These are phyloP conservation scores for Varanus salvator DNA, from an alignment of 2,113 vertebrate species.

Conservation along the genomic window DNA sequence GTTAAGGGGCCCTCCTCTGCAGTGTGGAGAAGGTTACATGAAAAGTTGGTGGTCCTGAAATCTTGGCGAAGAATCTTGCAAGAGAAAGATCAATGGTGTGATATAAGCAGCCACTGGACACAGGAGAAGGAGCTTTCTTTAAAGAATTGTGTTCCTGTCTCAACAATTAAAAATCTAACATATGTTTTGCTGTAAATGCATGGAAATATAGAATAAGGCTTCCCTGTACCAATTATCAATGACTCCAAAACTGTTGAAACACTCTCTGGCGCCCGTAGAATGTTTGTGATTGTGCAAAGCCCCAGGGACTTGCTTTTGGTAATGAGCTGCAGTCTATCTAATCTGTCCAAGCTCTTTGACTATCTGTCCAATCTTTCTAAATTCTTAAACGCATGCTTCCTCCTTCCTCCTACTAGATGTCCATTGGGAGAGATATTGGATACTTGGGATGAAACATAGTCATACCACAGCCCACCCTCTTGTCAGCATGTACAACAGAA, in stretches of 20 bases:
- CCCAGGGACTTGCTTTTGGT: constrained; percentile 63
- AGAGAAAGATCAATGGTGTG: no score
- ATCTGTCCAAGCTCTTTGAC: constrained; percentile 62
- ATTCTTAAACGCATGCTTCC: constrained; percentile 82
- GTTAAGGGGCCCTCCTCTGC: background rate
- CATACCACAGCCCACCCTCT: constrained; percentile 61
- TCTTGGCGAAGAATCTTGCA: no score
- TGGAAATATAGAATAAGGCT: constrained; percentile 49
- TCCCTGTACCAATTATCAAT: constrained; percentile 38
- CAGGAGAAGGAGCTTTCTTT: background rate
- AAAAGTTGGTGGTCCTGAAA: background rate
- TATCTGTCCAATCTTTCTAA: constrained; percentile 79
- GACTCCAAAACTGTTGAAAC: constrained; percentile 60
- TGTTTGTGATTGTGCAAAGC: constrained; percentile 65
- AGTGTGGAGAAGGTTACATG: background rate
- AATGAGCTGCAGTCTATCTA: constrained; percentile 79
- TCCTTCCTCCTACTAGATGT: constrained; percentile 72
- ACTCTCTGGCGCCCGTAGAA: constrained; percentile 61
- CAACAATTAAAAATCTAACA: background rate
- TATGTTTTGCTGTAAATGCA: background rate
- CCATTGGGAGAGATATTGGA: constrained; percentile 82
- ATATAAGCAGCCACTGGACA: no score
- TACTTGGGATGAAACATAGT: constrained; percentile 73
- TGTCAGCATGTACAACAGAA: constrained; percentile 70
- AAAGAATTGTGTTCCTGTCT: background rate